phyloP scores from a whole-genome alignment of 2,113 vertebrate genomes.

The Catagonus wagneri region DNA sequence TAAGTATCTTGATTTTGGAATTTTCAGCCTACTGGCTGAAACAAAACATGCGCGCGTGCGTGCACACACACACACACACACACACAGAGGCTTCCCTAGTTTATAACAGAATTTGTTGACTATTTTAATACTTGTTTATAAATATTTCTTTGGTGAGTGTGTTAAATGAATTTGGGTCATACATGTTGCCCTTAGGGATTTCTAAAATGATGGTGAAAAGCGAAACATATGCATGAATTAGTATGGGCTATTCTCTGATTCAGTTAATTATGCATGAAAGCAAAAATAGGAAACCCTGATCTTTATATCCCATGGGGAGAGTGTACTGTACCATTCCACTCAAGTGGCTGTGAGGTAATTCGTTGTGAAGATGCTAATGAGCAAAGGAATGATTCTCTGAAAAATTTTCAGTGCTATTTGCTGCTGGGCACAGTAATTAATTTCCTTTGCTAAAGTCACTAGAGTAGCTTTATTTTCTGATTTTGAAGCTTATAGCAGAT shows the following conservation, averaged over 20 bases:
- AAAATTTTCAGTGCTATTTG: background rate
- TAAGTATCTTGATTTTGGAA: background rate
- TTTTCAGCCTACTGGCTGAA: background rate
- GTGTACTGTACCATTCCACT: background rate
- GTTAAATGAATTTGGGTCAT: background rate
- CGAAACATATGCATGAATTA: background rate
- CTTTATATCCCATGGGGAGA: background rate
- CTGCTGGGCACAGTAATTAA: background rate
- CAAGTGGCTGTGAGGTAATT: background rate
- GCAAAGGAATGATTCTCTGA: background rate
- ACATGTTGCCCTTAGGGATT: background rate
- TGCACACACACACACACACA: background rate
- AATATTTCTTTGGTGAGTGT: background rate
- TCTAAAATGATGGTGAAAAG: background rate
- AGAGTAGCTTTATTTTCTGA: background rate
- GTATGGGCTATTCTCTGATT: background rate
- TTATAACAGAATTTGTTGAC: background rate
- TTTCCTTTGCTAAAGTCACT: background rate
- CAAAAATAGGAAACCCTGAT: background rate
- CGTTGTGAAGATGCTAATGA: background rate
- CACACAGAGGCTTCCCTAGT: background rate
- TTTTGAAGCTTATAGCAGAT: background rate
- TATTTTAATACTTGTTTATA: background rate
- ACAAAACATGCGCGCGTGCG: background rate
- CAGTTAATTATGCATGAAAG: background rate